These are phyloP conservation scores for Phlogophora meticulosa DNA, from an alignment of 2,888 invertebrate species.

Conservation along the genomic window DNA sequence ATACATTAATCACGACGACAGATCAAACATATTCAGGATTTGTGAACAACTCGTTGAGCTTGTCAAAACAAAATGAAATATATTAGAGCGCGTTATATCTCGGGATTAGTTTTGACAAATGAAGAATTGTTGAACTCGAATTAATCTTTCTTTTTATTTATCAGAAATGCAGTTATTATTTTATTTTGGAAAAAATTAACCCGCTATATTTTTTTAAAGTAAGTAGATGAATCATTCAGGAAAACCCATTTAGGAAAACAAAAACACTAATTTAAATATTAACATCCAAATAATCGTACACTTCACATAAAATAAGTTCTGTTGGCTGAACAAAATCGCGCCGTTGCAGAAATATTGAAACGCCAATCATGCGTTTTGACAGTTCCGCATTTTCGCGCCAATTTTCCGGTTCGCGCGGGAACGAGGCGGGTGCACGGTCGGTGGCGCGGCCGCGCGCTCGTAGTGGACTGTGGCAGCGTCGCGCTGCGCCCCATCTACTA, in stretches of 20 bases:
- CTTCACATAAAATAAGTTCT: conserved; percentile 66
- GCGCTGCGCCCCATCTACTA: conserved; percentile 81
- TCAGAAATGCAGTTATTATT: background rate
- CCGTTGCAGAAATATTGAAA: conserved; percentile 71
- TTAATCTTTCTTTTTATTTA: conserved; percentile 1
- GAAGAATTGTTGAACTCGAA: conserved; percentile 28
- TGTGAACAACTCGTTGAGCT: conserved; percentile 53
- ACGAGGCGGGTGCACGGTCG: conserved; percentile 76
- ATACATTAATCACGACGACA: conserved; percentile 46
- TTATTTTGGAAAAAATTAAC: background rate
- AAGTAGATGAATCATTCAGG: conserved; percentile 62
- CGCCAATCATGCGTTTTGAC: conserved; percentile 78
- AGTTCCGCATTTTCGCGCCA: conserved; percentile 89
- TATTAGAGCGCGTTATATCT: conserved; percentile 51
- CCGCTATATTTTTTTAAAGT: background rate
- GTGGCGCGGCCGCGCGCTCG: conserved; percentile 82
- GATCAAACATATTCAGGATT: conserved; percentile 45
- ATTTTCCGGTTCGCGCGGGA: conserved; percentile 85
- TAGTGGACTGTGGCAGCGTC: conserved; percentile 80
- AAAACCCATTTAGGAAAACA: conserved; percentile 39
- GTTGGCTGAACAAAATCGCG: conserved; percentile 59
- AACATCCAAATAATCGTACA: conserved; percentile 60
- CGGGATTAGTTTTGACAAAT: conserved; percentile 57
- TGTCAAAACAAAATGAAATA: conserved; percentile 65
- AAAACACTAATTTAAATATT: conserved; percentile 59